Percentiles rank a stretch among this genome's conserved stretches.
Evolutionary conservation across 2,797 vertebrate genomes (phyloP).

Genomic region (Pipistrellus kuhlii): DNA sequence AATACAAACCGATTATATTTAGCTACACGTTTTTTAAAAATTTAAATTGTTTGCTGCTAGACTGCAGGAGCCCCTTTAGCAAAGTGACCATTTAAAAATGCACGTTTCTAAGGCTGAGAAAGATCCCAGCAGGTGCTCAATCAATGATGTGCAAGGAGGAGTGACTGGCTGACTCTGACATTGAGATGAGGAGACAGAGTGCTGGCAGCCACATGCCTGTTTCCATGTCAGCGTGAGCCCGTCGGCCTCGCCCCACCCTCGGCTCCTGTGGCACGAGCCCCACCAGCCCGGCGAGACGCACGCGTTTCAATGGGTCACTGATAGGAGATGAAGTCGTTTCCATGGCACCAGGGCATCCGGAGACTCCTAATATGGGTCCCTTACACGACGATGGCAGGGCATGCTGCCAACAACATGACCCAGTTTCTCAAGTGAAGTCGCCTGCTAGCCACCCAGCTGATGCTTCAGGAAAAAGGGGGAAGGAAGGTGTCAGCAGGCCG

Average conservation of each 20-base stretch:
- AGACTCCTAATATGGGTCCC: slow-evolving; percentile 54
- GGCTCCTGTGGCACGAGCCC: background rate
- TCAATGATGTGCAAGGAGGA: background rate
- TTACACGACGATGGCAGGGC: background rate
- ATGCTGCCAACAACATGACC: slow-evolving; percentile 11
- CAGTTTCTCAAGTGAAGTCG: background rate
- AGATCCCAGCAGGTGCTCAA: background rate
- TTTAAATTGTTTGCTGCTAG: background rate
- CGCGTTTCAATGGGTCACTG: slow-evolving; percentile 1
- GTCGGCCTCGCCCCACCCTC: background rate
- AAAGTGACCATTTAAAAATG: background rate
- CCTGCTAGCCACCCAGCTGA: background rate
- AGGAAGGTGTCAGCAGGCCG: background rate
- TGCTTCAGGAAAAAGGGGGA: background rate
- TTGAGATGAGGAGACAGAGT: background rate
- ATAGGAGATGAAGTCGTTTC: background rate
- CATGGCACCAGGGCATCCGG: slow-evolving; percentile 12
- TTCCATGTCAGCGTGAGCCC: background rate
- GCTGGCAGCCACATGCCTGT: background rate
- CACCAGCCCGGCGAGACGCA: background rate
- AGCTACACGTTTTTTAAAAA: background rate
- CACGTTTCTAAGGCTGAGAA: background rate
- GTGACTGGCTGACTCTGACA: background rate
- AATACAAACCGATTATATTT: background rate
- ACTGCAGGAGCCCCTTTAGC: background rate